Evolutionary conservation across 2,888 invertebrate species (phyloP).

Genomic region (Pegoplata infirma): DNA sequence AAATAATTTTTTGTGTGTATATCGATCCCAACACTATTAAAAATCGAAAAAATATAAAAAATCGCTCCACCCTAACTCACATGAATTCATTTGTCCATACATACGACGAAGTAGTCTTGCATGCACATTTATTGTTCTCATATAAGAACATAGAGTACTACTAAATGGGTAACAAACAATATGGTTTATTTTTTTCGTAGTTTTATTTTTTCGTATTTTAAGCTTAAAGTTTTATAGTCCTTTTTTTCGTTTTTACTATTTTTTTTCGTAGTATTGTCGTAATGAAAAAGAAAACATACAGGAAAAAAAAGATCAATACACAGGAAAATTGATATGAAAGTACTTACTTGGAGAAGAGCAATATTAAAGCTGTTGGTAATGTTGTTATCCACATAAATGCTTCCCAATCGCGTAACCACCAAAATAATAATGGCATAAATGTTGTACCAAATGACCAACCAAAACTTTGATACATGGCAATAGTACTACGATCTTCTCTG

Average conservation of each 20-base stretch:
- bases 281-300: slow-evolving; percentile 40
- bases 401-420: slow-evolving; percentile 79
- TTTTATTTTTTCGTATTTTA: slow-evolving; percentile 16
- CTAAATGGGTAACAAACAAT: slow-evolving; percentile 57
- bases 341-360: slow-evolving; percentile 78
- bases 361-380: slow-evolving; percentile 77
- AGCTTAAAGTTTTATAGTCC: slow-evolving; percentile 51
- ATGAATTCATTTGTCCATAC: not conserved
- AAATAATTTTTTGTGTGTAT: no score
- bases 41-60: no score
- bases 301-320: not conserved
- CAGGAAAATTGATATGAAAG: not conserved
- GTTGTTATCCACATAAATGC: slow-evolving; percentile 79
- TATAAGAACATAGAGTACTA: slow-evolving; percentile 21
- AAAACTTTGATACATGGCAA: slow-evolving; percentile 79
- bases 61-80: no score
- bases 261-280: slow-evolving; percentile 27
- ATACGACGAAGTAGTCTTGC: slow-evolving; percentile 13
- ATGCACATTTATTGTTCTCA: slow-evolving; percentile 35
- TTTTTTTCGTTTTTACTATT: slow-evolving; percentile 3
- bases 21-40: no score
- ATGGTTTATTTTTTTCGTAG: slow-evolving; percentile 36
- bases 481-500: slow-evolving; percentile 79
- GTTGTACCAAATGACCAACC: slow-evolving; percentile 80
- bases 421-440: slow-evolving; percentile 79